Evolutionary conservation across 2,888 invertebrate species (phyloP).

Genomic region (Troides oblongomaculatus): DNA sequence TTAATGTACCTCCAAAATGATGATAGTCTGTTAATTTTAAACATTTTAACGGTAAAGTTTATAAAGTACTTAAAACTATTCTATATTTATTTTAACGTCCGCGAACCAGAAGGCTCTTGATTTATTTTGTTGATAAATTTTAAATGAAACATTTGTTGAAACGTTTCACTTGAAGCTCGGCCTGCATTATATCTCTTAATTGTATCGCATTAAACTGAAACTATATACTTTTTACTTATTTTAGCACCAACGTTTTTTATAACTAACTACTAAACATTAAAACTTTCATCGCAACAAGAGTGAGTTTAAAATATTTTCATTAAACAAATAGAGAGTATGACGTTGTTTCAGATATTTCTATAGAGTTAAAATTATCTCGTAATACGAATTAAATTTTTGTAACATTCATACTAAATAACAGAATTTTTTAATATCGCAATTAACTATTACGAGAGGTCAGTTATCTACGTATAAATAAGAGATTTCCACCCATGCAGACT

Average conservation of each 20-base stretch:
- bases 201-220: not conserved
- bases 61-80: not conserved
- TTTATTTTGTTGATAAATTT: not conserved
- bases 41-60: not conserved
- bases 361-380: not conserved
- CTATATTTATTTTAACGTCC: not conserved
- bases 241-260: not conserved
- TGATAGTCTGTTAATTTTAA: not conserved
- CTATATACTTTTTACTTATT: not conserved
- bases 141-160: not conserved
- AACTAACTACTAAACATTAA: not conserved
- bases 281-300: constrained; percentile 1
- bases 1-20: not conserved
- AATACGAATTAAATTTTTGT: not conserved
- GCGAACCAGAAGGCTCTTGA: not conserved
- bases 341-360: not conserved
- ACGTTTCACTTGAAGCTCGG: not conserved
- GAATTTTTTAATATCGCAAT: not conserved
- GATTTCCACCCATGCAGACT: too few relatives aligned
- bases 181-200: not conserved
- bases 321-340: not conserved
- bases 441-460: too few relatives aligned
- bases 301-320: constrained; percentile 1
- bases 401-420: not conserved
- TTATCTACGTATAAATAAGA: too few relatives aligned